Base-by-base conservation (phyloP, 2,797 vertebrate genomes). In the Chelonia mydas region DNA sequence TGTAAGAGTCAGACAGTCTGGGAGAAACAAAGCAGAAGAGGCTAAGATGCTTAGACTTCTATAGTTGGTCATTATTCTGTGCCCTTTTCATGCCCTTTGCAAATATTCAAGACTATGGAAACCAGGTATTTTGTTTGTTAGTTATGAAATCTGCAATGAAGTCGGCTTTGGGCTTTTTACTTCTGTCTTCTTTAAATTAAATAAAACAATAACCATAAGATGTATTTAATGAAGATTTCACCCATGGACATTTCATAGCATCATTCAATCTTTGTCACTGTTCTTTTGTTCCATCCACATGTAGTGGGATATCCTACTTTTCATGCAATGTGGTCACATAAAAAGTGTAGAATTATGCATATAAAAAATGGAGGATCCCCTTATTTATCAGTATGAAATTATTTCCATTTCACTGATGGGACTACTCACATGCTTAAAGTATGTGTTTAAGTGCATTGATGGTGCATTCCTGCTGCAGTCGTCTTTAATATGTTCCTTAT, bases 41-140 rank as follows among this genome's bases (percentile, higher is more conserved):
- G 85, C 45, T 8, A 88, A 61, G 28, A 37, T 50, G 72, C 68
- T 72, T 91, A 13, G 83, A 55, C 81, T 9, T 77, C 82, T 13
- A 31, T 90, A 50, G 68, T 17, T 49, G 82, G 41, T 23, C 27
- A n/a, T 53, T 59, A 68, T 80, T 80, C 84, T 45, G 23, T 92
- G 87, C 41, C 8, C 2, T 77, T 49, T 92, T 89, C 53, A 87
- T 89, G 49, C 7, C 4, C 33, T 90, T 96, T 92, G 54, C 54
- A 91, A 89, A 88, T 78, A 74, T 61, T 94, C 68, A 86, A 91
- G 59, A 87, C 92, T 84, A 94, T 28, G 25, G 86, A 96, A 95
- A 90, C 6, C 1, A 61, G 74, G 47, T 23, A 6, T 88, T 87
- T 57, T 50, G 7, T 89, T 4, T 86, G 41, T 51, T 95, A 80